Percentiles rank a stretch among this genome's conserved stretches.
These are phyloP conservation scores for Drosophila leontia DNA, from an alignment of 1,140 invertebrate species.

Conservation along the genomic window DNA sequence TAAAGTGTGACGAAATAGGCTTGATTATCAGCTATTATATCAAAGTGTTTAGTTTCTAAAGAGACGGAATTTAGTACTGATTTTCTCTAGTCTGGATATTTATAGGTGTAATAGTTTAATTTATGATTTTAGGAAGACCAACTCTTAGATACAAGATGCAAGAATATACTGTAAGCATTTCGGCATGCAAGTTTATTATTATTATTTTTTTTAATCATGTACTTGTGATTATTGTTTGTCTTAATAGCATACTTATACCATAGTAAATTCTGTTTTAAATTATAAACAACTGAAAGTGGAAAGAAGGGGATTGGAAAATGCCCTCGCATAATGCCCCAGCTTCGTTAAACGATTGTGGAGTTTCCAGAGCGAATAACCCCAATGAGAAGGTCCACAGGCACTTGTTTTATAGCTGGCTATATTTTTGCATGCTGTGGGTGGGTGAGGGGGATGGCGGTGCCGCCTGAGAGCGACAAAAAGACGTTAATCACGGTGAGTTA, in stretches of 20 bases:
- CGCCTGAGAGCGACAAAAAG: slow-evolving; percentile 64
- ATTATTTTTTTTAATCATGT: too few species aligned
- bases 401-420: slow-evolving; percentile 76
- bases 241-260: too few species aligned
- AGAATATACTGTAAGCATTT: too few species aligned
- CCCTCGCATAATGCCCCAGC: slow-evolving; percentile 26
- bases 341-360: slow-evolving; percentile 32
- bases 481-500: slow-evolving; percentile 82
- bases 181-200: too few species aligned
- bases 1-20: slow-evolving; percentile 28
- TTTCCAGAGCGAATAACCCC: neutral
- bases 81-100: neutral
- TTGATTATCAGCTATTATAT: slow-evolving; percentile 22
- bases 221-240: too few species aligned
- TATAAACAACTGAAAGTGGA: slow-evolving; percentile 5
- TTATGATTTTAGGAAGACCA: neutral
- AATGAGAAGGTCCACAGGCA: slow-evolving; percentile 44
- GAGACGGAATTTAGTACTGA: neutral
- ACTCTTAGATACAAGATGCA: too few species aligned
- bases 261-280: neutral
- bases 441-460: neutral
- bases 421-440: slow-evolving; percentile 62
- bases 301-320: slow-evolving; percentile 15
- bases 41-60: neutral
- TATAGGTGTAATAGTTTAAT: neutral